Evolutionary conservation across 2,888 invertebrate genomes (phyloP).

Genomic region (Coecobrya sp.): DNA sequence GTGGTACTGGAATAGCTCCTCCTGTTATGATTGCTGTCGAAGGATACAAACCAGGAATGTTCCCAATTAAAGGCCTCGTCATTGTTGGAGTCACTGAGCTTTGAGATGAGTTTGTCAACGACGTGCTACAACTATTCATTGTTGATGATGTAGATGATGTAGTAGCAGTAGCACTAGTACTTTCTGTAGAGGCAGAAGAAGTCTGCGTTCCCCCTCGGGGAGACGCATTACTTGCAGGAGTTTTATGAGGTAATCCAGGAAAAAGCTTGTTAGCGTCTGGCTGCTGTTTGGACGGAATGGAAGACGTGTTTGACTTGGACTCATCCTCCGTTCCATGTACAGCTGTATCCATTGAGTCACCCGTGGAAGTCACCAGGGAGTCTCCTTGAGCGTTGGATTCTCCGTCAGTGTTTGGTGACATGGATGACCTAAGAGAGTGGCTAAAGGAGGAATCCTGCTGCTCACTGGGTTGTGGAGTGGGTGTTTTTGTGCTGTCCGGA

Average conservation of each 20-base stretch:
- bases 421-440: constrained; percentile 49
- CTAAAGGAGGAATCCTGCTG: constrained; percentile 61
- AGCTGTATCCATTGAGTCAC: constrained; percentile 55
- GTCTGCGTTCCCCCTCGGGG: constrained; percentile 17
- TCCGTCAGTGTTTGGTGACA: constrained; percentile 55
- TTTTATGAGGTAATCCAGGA: constrained; percentile 51
- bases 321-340: constrained; percentile 51
- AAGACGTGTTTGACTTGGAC: constrained; percentile 60
- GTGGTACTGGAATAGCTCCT: constrained; percentile 67
- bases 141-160: neutral
- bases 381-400: constrained; percentile 70
- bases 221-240: constrained; percentile 10
- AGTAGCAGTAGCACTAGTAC: neutral
- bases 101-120: neutral
- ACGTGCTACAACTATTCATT: neutral
- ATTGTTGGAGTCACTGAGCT: constrained; percentile 49
- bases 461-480: constrained; percentile 67
- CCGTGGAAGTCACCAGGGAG: constrained; percentile 64
- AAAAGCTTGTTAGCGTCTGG: neutral
- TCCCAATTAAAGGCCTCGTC: constrained; percentile 77
- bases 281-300: constrained; percentile 53
- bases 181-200: constrained; percentile 10
- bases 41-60: constrained; percentile 80
- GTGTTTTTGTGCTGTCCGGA: constrained; percentile 70
- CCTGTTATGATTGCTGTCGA: constrained; percentile 72